Evolutionary conservation across 2,113 vertebrate genomes (phyloP).

Genomic region (Sorex fumeus): DNA sequence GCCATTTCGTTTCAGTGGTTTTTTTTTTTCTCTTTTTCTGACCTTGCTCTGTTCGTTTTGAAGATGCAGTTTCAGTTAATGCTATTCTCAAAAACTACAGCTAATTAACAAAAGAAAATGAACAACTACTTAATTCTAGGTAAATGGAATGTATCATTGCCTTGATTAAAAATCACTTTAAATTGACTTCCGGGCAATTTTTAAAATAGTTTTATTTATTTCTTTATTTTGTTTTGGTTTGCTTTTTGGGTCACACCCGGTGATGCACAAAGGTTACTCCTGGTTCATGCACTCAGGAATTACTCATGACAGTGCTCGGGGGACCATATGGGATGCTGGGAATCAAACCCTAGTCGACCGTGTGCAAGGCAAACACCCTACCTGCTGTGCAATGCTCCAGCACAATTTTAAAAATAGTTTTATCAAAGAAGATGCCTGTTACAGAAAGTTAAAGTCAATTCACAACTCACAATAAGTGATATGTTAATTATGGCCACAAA

Average conservation of each 20-base stretch:
- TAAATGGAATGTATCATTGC: not conserved
- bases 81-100: not conserved
- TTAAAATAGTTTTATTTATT: not conserved
- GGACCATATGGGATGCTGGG: too few relatives aligned
- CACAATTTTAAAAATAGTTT: not conserved
- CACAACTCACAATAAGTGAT: not conserved
- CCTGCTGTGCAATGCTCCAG: too few relatives aligned
- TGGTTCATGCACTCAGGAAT: too few relatives aligned
- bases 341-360: too few relatives aligned
- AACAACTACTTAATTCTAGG: not conserved
- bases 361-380: too few relatives aligned
- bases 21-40: not conserved
- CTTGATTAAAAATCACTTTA: not conserved
- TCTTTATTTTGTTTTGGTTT: too few relatives aligned
- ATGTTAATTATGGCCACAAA: not conserved
- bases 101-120: not conserved
- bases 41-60: not conserved
- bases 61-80: not conserved
- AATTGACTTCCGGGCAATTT: not conserved
- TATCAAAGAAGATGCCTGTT: not conserved
- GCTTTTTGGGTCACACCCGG: too few relatives aligned
- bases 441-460: not conserved
- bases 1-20: not conserved
- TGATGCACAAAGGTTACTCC: too few relatives aligned
- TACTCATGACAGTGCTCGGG: too few relatives aligned